These are phyloP conservation scores for Eumerus sabulonum DNA, from an alignment of 2,888 invertebrate species.

Conservation along the genomic window DNA sequence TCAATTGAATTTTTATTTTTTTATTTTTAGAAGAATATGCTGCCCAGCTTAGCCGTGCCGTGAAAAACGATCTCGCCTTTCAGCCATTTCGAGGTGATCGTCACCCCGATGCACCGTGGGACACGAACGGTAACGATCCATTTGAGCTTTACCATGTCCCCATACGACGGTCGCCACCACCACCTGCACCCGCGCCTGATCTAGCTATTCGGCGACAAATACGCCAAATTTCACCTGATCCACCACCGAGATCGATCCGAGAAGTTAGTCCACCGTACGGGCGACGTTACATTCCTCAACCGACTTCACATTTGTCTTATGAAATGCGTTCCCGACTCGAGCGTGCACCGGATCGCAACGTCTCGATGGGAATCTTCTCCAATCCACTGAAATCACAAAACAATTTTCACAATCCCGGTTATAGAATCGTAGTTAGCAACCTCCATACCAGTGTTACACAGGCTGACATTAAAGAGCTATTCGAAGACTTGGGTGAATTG, in stretches of 20 bases:
- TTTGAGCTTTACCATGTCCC: conserved; percentile 77
- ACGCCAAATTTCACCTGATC: conserved; percentile 73
- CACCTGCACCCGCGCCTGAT: conserved; percentile 11
- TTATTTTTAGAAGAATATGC: conserved; percentile 71
- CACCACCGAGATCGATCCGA: conserved; percentile 70
- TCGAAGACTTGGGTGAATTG: conserved; percentile 94
- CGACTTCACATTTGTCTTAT: conserved; percentile 76
- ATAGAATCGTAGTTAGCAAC: conserved; percentile 94
- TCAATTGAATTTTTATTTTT: conserved; percentile 21
- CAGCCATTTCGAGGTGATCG: conserved; percentile 48
- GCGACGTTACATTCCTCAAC: conserved; percentile 73
- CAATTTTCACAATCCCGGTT: conserved; percentile 80
- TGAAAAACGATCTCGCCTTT: conserved; percentile 74
- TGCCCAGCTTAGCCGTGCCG: conserved; percentile 73
- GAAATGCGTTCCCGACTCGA: conserved; percentile 77
- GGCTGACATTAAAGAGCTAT: conserved; percentile 95
- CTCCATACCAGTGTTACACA: conserved; percentile 91
- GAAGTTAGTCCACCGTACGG: conserved; percentile 72
- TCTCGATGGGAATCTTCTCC: conserved; percentile 78
- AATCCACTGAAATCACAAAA: conserved; percentile 70
- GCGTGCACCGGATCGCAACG: conserved; percentile 76
- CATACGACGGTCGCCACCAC: conserved; percentile 28
- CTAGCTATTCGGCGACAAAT: conserved; percentile 71
- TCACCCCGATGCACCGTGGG: conserved; percentile 70
- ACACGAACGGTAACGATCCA: conserved; percentile 73